These are phyloP conservation scores for Microcebus murinus DNA, from an alignment of 2,113 vertebrate species.

Conservation along the genomic window DNA sequence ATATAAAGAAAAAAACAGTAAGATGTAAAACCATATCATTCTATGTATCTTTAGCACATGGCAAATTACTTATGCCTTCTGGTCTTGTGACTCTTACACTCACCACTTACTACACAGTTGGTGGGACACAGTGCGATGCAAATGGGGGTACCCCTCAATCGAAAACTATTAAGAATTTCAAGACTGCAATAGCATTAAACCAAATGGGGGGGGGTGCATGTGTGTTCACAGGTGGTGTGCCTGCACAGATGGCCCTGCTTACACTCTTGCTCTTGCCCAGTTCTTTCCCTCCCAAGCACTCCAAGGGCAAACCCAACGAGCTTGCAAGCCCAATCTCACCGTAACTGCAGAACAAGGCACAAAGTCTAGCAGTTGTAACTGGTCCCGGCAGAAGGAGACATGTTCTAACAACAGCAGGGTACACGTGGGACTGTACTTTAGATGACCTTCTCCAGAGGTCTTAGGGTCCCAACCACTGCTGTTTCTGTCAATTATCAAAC, in stretches of 20 bases:
- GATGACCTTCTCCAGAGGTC: neutral
- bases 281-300: neutral
- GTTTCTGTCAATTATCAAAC: neutral
- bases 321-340: neutral
- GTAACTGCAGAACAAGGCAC: neutral
- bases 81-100: neutral
- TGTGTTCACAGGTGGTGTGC: fast-evolving
- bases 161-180: neutral
- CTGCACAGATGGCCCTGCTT: neutral
- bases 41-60: neutral
- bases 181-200: neutral
- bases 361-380: neutral
- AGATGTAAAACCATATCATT: neutral
- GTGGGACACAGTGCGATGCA: neutral
- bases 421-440: no score
- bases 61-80: neutral
- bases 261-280: neutral
- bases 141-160: neutral
- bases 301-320: neutral
- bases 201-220: fast-evolving
- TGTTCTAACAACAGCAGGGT: neutral
- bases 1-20: neutral
- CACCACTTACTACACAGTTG: neutral
- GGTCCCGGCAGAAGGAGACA: neutral
- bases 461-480: neutral